Percentiles rank a stretch among this genome's conserved stretches.
These are phyloP conservation scores for Epizoanthus rinbou DNA, from an alignment of 92 coral and sea anemone genomes.

Conservation along the genomic window DNA sequence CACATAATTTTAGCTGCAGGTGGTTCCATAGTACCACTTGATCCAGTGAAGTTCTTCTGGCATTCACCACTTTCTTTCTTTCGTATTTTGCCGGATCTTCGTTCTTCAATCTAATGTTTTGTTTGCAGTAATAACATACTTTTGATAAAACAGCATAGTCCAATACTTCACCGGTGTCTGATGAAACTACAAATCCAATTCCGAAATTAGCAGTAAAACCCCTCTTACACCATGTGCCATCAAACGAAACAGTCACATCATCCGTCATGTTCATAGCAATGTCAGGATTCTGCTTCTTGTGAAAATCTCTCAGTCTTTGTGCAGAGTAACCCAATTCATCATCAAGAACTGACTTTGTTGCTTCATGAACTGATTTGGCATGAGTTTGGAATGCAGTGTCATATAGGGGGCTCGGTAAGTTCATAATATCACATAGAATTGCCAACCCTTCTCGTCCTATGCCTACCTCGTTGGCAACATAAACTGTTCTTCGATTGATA, in stretches of 20 bases:
- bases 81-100: conserved; percentile 13
- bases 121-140: conserved; percentile 44
- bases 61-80: conserved; percentile 1
- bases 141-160: conserved; percentile 41
- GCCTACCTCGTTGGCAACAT: conserved; percentile 46
- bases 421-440: conserved; percentile 49
- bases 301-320: conserved; percentile 17
- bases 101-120: conserved; percentile 13
- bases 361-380: conserved; percentile 32
- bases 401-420: conserved; percentile 52
- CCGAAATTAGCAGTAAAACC: conserved; percentile 53
- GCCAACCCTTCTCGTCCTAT: conserved; percentile 53
- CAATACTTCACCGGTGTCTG: conserved; percentile 42
- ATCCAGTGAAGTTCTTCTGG: conserved; percentile 18
- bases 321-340: conserved; percentile 25
- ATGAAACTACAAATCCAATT: conserved; percentile 42
- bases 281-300: conserved; percentile 15
- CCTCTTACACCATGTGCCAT: neutral
- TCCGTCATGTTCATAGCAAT: neutral
- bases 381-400: conserved; percentile 32
- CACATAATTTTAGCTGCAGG: conserved; percentile 22
- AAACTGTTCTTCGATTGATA: conserved; percentile 46
- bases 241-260: conserved; percentile 42
- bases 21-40: conserved; percentile 31
- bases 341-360: conserved; percentile 31